Evolutionary conservation across 2,113 vertebrate genomes (phyloP).

Genomic region (Halcyon malimbica): DNA sequence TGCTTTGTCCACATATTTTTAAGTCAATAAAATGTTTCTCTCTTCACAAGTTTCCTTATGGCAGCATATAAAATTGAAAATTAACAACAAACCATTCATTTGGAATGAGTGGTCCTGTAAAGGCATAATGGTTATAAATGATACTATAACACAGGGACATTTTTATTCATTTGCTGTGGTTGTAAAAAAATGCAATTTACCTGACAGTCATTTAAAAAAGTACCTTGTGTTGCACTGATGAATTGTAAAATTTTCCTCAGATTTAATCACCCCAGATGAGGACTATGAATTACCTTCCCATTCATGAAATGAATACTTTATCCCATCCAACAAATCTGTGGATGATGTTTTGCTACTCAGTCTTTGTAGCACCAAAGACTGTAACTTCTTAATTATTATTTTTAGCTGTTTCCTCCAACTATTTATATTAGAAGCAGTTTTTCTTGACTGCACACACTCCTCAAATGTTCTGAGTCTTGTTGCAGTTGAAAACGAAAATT

Average conservation of each 20-base stretch:
- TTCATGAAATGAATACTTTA: conserved; percentile 41
- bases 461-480: not conserved
- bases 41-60: not conserved
- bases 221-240: not conserved
- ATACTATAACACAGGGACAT: not conserved
- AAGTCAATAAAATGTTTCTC: not conserved
- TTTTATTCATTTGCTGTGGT: not conserved
- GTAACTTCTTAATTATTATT: not conserved
- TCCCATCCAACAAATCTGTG: not conserved
- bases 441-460: not conserved
- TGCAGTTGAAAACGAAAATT: not conserved
- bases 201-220: conserved; percentile 13
- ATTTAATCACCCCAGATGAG: conserved; percentile 34
- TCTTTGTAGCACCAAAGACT: not conserved
- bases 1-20: not conserved
- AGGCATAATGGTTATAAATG: conserved; percentile 28
- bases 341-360: not conserved
- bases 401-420: not conserved
- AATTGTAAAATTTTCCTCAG: conserved; percentile 23
- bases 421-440: not conserved
- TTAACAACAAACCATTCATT: not conserved
- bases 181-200: conserved; percentile 4
- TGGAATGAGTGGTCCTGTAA: conserved; percentile 9
- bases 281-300: conserved; percentile 12
- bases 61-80: conserved; percentile 5